Conservation (phyloP, 1,140 invertebrate genomes). For the Ectropis grisescens region DNA sequence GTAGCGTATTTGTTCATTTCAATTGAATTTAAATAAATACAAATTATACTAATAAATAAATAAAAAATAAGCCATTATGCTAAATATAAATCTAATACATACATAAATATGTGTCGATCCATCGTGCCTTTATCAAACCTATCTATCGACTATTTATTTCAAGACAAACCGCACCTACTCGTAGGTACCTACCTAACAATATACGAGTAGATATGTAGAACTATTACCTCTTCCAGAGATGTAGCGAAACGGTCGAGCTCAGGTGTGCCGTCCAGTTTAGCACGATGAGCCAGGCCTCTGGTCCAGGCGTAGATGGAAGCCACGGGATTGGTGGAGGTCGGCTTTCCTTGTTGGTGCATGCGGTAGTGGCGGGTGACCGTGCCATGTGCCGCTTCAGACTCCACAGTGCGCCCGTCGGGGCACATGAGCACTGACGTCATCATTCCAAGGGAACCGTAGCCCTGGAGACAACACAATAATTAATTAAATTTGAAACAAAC, state of each 20-base stretch:
- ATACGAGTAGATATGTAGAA: too few relatives aligned
- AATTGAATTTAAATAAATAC: too few relatives aligned
- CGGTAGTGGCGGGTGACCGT: slow-evolving; percentile 93
- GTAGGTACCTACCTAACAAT: too few relatives aligned
- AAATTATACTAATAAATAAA: too few relatives aligned
- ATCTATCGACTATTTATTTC: too few relatives aligned
- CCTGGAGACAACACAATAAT: too few relatives aligned
- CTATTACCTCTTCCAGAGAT: slow-evolving; percentile 67
- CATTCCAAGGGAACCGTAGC: slow-evolving; percentile 88
- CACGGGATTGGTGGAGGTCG: slow-evolving; percentile 91
- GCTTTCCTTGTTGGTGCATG: slow-evolving; percentile 84
- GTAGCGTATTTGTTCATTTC: too few relatives aligned
- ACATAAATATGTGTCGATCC: too few relatives aligned
- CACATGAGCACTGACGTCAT: slow-evolving; percentile 95
- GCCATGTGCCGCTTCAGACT: slow-evolving; percentile 93
- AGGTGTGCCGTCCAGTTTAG: slow-evolving; percentile 83
- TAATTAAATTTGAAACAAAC: slow-evolving; percentile 1
- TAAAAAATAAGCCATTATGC: too few relatives aligned
- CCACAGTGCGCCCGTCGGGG: slow-evolving; percentile 91
- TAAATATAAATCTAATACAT: too few relatives aligned
- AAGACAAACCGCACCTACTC: too few relatives aligned
- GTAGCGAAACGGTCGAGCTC: slow-evolving; percentile 75
- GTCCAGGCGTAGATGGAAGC: slow-evolving; percentile 96
- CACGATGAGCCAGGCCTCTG: slow-evolving; percentile 85
- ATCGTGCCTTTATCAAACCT: too few relatives aligned